These are phyloP conservation scores for Micrasema longulum DNA, from an alignment of 1,140 invertebrate species.

Conservation along the genomic window DNA sequence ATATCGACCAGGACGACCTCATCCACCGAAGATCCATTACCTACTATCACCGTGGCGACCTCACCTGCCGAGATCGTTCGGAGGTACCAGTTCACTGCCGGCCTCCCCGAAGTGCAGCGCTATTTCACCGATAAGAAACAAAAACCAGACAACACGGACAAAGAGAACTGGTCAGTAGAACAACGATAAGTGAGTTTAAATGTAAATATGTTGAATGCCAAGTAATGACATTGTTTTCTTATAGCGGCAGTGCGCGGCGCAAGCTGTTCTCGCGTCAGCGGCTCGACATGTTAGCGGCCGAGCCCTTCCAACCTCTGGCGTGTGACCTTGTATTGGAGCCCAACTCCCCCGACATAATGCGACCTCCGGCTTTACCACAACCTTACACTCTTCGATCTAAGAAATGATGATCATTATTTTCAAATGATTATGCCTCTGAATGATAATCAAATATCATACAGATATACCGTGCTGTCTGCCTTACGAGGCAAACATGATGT, in stretches of 20 bases:
- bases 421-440: no score
- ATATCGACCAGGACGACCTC: background rate
- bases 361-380: background rate
- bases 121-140: constrained; percentile 28
- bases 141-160: constrained; percentile 14
- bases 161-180: constrained; percentile 24
- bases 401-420: background rate
- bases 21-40: background rate
- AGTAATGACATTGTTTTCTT: background rate
- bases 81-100: background rate
- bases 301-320: constrained; percentile 15
- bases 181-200: background rate
- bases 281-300: constrained; percentile 40
- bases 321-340: background rate
- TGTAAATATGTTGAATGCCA: background rate
- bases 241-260: constrained; percentile 19
- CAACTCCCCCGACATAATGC: constrained; percentile 9
- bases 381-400: background rate
- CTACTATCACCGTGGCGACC: background rate
- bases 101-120: background rate
- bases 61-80: background rate
- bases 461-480: no score
- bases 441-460: no score
- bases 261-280: constrained; percentile 41
- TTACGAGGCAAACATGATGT: no score